Evolutionary conservation across 2,888 invertebrate species (phyloP).

Genomic region (Furcula furcula): DNA sequence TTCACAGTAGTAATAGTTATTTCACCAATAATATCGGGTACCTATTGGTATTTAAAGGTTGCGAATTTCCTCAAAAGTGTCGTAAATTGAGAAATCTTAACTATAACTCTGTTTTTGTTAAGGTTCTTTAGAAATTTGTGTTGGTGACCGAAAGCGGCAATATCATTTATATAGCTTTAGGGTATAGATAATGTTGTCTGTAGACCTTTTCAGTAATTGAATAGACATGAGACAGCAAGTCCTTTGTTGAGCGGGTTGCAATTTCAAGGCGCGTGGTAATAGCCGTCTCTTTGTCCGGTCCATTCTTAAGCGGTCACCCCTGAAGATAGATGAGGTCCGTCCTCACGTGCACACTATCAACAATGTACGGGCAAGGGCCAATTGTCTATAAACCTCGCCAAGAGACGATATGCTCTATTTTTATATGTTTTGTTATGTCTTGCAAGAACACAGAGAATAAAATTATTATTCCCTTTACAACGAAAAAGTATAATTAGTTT

Average conservation of each 20-base stretch:
- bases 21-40: slow-evolving; percentile 17
- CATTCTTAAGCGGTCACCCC: slow-evolving; percentile 37
- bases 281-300: slow-evolving; percentile 45
- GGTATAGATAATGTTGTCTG: slow-evolving; percentile 31
- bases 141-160: background rate
- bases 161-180: slow-evolving; percentile 1
- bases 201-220: slow-evolving; percentile 61
- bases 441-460: too few species aligned
- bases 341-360: slow-evolving; percentile 3
- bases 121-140: slow-evolving; percentile 6
- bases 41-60: slow-evolving; percentile 10
- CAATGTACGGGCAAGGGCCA: background rate
- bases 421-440: too few species aligned
- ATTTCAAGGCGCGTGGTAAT: slow-evolving; percentile 53
- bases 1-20: slow-evolving; percentile 14
- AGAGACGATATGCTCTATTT: background rate
- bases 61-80: slow-evolving; percentile 13
- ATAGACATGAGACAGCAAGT: slow-evolving; percentile 61
- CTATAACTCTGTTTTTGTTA: slow-evolving; percentile 16
- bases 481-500: too few species aligned
- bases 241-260: slow-evolving; percentile 53
- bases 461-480: too few species aligned
- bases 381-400: background rate
- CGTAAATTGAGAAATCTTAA: slow-evolving; percentile 12
- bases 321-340: slow-evolving; percentile 33